Evolutionary conservation across 2,888 invertebrate species (phyloP).

Genomic region (Arge pagana): DNA sequence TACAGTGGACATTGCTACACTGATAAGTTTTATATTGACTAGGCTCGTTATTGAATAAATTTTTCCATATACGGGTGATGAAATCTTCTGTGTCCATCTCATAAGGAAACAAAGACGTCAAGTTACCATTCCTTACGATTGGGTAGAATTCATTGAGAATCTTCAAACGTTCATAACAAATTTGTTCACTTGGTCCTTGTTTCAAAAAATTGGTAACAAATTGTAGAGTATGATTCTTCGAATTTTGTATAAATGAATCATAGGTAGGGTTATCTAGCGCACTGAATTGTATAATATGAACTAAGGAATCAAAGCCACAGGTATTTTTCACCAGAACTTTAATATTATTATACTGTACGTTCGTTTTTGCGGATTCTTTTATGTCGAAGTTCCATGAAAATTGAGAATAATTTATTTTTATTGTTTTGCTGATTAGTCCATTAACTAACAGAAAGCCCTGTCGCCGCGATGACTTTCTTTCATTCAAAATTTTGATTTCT

Average conservation of each 20-base stretch:
- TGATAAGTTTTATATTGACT: not conserved
- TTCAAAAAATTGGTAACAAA: constrained; percentile 10
- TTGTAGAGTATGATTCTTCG: constrained; percentile 6
- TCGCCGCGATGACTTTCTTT: constrained; percentile 6
- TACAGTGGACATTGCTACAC: constrained; percentile 13
- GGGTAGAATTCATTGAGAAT: constrained; percentile 13
- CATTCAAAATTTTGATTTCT: constrained; percentile 8
- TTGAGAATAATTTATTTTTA: constrained; percentile 10
- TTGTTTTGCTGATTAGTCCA: constrained; percentile 11
- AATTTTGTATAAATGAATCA: constrained; percentile 7
- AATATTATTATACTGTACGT: constrained; percentile 3
- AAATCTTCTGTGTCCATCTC: constrained; percentile 10
- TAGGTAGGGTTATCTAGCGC: constrained; percentile 16
- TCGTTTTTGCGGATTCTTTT: not conserved
- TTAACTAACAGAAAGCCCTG: constrained; percentile 8
- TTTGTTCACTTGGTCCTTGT: constrained; percentile 5
- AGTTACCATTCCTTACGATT: constrained; percentile 1
- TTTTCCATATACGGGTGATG: constrained; percentile 9
- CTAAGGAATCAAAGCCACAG: constrained; percentile 18
- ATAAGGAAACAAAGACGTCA: constrained; percentile 2
- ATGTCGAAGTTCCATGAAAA: constrained; percentile 11
- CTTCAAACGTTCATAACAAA: constrained; percentile 11
- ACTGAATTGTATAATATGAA: constrained; percentile 16
- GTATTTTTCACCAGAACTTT: constrained; percentile 17
- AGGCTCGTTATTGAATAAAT: constrained; percentile 4